phyloP scores from a whole-genome alignment of 1,140 invertebrate genomes.

The Cyphomyrmex costatus region DNA sequence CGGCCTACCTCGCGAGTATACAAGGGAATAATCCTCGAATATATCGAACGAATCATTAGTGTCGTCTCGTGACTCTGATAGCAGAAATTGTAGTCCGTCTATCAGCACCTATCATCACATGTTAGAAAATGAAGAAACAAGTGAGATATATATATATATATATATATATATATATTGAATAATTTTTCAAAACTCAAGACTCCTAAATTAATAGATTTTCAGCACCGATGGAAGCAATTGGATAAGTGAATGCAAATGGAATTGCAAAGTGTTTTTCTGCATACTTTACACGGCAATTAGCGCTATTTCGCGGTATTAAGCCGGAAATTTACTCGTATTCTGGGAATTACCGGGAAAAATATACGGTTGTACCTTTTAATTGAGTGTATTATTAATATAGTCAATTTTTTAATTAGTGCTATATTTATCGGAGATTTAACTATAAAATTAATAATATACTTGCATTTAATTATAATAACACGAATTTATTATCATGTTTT shows the following conservation, averaged over 20 bases:
- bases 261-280: not conserved
- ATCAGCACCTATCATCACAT: not conserved
- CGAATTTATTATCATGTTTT: not conserved
- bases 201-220: not conserved
- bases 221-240: not conserved
- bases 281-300: conserved; percentile 38
- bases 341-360: not conserved
- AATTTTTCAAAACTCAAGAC: not conserved
- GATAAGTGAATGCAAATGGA: conserved; percentile 3
- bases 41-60: conserved; percentile 19
- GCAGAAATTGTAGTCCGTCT: not conserved
- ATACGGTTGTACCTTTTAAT: not conserved
- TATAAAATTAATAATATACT: conserved; percentile 1
- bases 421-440: not conserved
- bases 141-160: too few relatives aligned
- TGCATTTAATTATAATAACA: conserved; percentile 1
- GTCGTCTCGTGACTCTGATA: not conserved
- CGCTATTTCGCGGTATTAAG: not conserved
- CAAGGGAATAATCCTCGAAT: conserved; percentile 9
- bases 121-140: not conserved
- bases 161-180: too few relatives aligned
- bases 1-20: conserved; percentile 15
- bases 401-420: not conserved
- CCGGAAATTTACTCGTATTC: not conserved
- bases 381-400: not conserved